A percentile compares a stretch with the other conserved stretches of the same genome.
Conservation (phyloP, 1,140 invertebrate species). For the Nymphalis io region DNA sequence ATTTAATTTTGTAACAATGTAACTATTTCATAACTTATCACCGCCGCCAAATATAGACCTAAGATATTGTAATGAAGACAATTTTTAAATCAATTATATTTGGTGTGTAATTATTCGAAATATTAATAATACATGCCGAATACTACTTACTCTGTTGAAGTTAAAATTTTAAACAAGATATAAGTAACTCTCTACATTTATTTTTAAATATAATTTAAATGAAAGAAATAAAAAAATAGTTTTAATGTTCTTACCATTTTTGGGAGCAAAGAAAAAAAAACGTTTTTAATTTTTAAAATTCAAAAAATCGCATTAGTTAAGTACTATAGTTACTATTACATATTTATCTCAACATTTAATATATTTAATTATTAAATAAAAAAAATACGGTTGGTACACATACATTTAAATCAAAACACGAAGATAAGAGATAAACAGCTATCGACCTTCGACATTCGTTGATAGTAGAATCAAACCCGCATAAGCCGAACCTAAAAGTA, state of each 20-base stretch:
- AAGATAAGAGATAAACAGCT: constrained; percentile 59
- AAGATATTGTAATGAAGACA: background rate
- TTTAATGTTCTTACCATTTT: no score
- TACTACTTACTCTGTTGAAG: no score
- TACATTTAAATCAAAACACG: constrained; percentile 38
- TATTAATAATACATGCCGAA: no score
- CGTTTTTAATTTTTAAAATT: no score
- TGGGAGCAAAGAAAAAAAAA: no score
- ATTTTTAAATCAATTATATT: background rate
- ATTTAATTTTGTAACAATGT: no score
- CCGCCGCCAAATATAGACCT: background rate
- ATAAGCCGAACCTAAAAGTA: background rate
- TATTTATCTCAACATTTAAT: background rate
- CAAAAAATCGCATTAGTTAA: no score
- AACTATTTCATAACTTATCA: background rate
- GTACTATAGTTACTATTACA: background rate
- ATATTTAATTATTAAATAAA: constrained; percentile 2
- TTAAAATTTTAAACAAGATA: no score
- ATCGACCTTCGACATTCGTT: constrained; percentile 54
- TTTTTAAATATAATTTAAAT: no score
- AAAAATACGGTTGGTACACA: constrained; percentile 13
- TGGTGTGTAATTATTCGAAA: no score
- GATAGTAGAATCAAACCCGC: constrained; percentile 34
- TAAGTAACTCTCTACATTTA: no score
- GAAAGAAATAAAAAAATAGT: no score